These are phyloP conservation scores for Omphaloscelis lunosa DNA, from an alignment of 2,888 invertebrate genomes.

Conservation along the genomic window DNA sequence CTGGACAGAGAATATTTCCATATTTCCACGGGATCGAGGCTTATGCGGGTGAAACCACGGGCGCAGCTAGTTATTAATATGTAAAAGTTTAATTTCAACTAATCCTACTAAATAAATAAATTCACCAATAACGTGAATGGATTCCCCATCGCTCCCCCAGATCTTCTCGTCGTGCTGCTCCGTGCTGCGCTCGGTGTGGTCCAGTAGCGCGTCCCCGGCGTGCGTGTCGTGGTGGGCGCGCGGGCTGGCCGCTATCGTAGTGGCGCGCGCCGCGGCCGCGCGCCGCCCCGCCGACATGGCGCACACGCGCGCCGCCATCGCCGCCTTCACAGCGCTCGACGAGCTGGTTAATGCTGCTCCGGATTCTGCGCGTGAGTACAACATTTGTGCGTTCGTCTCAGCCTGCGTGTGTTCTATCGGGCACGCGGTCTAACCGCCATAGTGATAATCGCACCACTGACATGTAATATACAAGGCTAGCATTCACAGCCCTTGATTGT, in stretches of 20 bases:
- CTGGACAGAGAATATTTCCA: too few species aligned
- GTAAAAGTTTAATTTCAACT: too few species aligned
- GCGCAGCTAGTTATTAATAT: too few species aligned
- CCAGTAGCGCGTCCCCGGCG: slow-evolving; percentile 64
- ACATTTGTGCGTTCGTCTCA: background rate
- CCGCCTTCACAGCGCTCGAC: slow-evolving; percentile 82
- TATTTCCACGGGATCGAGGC: too few species aligned
- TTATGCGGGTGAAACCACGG: too few species aligned
- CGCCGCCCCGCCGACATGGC: slow-evolving; percentile 74
- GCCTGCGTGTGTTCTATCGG: too few species aligned
- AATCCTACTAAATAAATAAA: too few species aligned
- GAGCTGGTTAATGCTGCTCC: slow-evolving; percentile 83
- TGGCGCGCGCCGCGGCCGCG: slow-evolving; percentile 80
- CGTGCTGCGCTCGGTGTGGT: slow-evolving; percentile 84
- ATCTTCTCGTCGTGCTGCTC: slow-evolving; percentile 84
- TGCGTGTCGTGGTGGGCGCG: slow-evolving; percentile 86
- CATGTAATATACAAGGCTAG: slow-evolving; percentile 77
- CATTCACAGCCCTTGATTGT: slow-evolving; percentile 80
- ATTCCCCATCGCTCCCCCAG: slow-evolving; percentile 64
- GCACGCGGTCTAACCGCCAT: too few species aligned
- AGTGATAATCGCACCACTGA: slow-evolving; percentile 36
- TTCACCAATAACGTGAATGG: too few species aligned
- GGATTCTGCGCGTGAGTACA: slow-evolving; percentile 76
- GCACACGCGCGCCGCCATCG: slow-evolving; percentile 79
- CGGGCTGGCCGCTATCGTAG: slow-evolving; percentile 81